Percentiles rank a stretch among this genome's conserved stretches.
phyloP scores from a whole-genome alignment of 2,113 vertebrate genomes.

The Leptocoma aspasia region DNA sequence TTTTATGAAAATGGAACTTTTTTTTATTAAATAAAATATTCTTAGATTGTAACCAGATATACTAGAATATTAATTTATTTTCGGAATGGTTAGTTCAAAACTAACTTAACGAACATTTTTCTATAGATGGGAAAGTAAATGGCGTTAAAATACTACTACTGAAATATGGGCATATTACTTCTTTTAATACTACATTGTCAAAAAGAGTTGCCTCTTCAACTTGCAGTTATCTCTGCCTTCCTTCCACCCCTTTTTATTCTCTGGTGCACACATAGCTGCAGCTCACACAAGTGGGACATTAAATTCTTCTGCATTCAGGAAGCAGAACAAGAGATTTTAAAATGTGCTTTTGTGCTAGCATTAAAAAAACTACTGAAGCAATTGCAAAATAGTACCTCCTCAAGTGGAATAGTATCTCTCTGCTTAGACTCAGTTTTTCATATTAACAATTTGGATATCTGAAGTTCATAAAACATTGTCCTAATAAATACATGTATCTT shows the following conservation, averaged over 20 bases:
- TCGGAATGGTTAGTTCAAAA: not conserved
- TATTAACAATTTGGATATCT: not conserved
- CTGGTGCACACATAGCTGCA: not conserved
- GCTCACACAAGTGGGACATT: not conserved
- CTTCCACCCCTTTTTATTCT: not conserved
- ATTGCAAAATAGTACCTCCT: not conserved
- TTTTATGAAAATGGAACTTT: not conserved
- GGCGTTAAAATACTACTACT: not conserved
- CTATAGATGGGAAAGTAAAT: not conserved
- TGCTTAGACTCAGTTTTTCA: not conserved
- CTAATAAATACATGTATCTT: conserved; percentile 12
- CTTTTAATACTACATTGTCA: not conserved
- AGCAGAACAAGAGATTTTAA: not conserved
- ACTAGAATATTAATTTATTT: not conserved
- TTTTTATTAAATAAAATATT: not conserved
- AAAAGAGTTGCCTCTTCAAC: not conserved
- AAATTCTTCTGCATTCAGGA: not conserved
- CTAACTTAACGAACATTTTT: not conserved
- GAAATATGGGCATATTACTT: not conserved
- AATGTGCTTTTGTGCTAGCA: not conserved
- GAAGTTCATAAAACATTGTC: not conserved
- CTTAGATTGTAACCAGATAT: not conserved
- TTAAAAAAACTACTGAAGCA: not conserved
- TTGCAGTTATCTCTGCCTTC: not conserved
- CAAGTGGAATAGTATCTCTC: not conserved